Percentiles rank a stretch among this genome's conserved stretches.
These are phyloP conservation scores for Zeuzera pyrina DNA, from an alignment of 2,888 invertebrate genomes.

Conservation along the genomic window DNA sequence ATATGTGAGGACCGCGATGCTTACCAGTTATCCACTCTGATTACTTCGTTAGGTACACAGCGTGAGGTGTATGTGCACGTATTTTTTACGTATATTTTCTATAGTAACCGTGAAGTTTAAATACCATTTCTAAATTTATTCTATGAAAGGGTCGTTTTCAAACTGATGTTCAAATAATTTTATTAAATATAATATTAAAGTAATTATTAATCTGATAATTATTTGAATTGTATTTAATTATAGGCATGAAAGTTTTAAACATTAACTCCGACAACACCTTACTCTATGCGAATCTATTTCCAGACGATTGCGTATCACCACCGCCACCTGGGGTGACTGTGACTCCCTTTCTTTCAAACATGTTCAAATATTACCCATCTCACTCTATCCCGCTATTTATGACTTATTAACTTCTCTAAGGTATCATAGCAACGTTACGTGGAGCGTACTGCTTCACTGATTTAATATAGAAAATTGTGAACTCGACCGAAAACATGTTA, in stretches of 20 bases:
- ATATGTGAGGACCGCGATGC: no score
- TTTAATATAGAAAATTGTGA: constrained; percentile 71
- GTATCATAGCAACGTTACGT: constrained; percentile 68
- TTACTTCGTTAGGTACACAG: no score
- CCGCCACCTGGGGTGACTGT: constrained; percentile 45
- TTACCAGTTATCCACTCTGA: no score
- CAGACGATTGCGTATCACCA: constrained; percentile 63
- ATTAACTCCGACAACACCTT: constrained; percentile 47
- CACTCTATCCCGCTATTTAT: constrained; percentile 55
- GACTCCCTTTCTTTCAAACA: constrained; percentile 29
- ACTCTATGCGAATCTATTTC: constrained; percentile 62
- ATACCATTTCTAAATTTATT: no score
- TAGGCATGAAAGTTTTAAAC: constrained; percentile 11
- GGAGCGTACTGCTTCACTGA: constrained; percentile 40
- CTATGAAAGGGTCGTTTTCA: no score
- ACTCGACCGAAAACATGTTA: constrained; percentile 50
- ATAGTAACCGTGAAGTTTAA: no score
- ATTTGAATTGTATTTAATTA: no score
- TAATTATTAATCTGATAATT: no score
- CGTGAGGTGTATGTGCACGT: no score
- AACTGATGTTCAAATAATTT: no score
- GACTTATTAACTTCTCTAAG: constrained; percentile 71
- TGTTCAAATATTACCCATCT: constrained; percentile 25
- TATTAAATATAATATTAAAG: no score
- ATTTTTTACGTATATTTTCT: no score